phyloP scores from a whole-genome alignment of 2,888 invertebrate genomes.

The Eupithecia tripunctaria region DNA sequence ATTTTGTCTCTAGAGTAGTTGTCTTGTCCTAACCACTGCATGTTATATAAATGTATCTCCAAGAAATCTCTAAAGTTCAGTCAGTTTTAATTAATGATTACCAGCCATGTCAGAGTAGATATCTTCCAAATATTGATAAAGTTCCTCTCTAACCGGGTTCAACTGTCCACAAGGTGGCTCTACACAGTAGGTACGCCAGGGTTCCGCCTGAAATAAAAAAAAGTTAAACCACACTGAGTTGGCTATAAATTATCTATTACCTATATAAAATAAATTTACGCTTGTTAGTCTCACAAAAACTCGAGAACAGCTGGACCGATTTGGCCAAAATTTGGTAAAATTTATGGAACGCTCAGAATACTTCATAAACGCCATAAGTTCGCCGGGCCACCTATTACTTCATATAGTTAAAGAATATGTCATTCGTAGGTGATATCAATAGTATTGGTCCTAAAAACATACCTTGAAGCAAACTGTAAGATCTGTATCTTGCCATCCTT shows the following conservation, averaged over 20 bases:
- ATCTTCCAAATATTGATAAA: constrained; percentile 88
- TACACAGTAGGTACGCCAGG: constrained; percentile 89
- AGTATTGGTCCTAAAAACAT: constrained; percentile 24
- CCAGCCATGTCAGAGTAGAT: constrained; percentile 91
- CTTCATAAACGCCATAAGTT: too few relatives aligned
- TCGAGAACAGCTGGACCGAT: too few relatives aligned
- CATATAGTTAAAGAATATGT: background rate
- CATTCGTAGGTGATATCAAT: background rate
- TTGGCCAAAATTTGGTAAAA: too few relatives aligned
- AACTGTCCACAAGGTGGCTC: constrained; percentile 95
- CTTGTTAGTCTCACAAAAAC: too few relatives aligned
- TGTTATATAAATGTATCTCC: background rate
- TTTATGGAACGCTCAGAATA: too few relatives aligned
- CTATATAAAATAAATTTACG: too few relatives aligned
- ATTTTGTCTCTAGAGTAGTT: background rate
- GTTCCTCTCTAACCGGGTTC: constrained; percentile 88
- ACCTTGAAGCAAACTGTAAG: constrained; percentile 88
- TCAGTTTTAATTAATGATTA: constrained; percentile 41
- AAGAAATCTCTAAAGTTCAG: background rate
- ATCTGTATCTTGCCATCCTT: constrained; percentile 91
- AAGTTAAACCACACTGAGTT: background rate
- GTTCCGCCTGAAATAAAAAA: constrained; percentile 81
- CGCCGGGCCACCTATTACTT: too few relatives aligned
- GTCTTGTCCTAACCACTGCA: background rate
- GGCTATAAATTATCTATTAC: too few relatives aligned